Percentiles rank a stretch among this genome's conserved stretches.
Evolutionary conservation across 1,140 invertebrate species (phyloP).

Genomic region (Drosophila biarmipes): DNA sequence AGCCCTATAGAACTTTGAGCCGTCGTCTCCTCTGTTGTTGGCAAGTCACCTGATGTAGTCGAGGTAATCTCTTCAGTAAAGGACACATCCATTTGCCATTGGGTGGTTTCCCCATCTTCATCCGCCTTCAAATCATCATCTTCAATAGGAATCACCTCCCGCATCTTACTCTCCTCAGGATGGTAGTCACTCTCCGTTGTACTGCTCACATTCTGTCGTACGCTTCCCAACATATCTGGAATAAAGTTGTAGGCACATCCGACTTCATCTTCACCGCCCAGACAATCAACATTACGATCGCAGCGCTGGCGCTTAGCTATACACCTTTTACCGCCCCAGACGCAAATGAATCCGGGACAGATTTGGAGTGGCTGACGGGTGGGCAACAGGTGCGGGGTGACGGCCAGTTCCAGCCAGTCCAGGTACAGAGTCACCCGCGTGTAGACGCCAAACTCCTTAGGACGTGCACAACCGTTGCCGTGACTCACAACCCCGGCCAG

Average conservation of each 20-base stretch:
- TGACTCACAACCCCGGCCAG: conserved; percentile 91
- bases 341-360: conserved; percentile 90
- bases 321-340: conserved; percentile 87
- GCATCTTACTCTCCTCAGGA: conserved; percentile 30
- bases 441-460: conserved; percentile 92
- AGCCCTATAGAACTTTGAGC: conserved; percentile 1
- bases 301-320: conserved; percentile 88
- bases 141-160: conserved; percentile 48
- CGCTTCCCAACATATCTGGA: conserved; percentile 67
- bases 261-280: conserved; percentile 91
- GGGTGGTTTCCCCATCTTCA: conserved; percentile 1
- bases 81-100: neutral
- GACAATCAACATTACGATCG: conserved; percentile 90
- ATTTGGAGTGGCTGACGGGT: conserved; percentile 85
- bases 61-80: neutral
- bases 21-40: neutral
- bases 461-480: conserved; percentile 92
- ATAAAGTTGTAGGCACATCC: conserved; percentile 86
- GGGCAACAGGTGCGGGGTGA: conserved; percentile 47
- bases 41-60: neutral
- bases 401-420: conserved; percentile 88
- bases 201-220: conserved; percentile 31
- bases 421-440: conserved; percentile 90
- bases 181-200: conserved; percentile 72
- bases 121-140: conserved; percentile 38